phyloP scores from a whole-genome alignment of 2,888 invertebrate species.

The Nematopogon swammerdamellus region DNA sequence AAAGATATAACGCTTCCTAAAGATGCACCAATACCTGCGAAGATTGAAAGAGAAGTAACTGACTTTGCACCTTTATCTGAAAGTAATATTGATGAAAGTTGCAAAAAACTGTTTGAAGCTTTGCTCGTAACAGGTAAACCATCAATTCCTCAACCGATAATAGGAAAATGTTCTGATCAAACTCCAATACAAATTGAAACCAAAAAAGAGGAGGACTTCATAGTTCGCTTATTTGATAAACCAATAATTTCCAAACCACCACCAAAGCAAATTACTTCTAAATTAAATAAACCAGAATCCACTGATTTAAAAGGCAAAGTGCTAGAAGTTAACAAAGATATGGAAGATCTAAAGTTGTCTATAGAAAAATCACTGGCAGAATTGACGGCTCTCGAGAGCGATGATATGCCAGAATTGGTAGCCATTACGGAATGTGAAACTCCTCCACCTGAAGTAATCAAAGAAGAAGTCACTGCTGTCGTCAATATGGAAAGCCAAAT shows the following conservation, averaged over 20 bases:
- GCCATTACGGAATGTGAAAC: not conserved
- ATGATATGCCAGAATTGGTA: constrained; percentile 13
- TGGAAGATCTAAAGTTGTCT: constrained; percentile 39
- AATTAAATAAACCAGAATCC: constrained; percentile 19
- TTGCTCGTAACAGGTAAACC: too few relatives aligned
- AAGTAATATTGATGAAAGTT: not conserved
- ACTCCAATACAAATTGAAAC: not conserved
- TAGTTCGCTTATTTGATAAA: not conserved
- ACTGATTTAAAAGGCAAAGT: constrained; percentile 42
- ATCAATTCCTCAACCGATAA: too few relatives aligned
- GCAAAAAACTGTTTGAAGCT: not conserved
- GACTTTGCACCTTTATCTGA: not conserved
- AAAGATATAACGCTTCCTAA: not conserved
- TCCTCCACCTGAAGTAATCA: not conserved
- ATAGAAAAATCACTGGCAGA: constrained; percentile 44
- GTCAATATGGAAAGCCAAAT: not conserved
- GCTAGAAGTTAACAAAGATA: constrained; percentile 42
- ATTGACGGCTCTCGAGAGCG: constrained; percentile 33
- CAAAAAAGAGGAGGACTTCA: not conserved
- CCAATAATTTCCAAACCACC: not conserved
- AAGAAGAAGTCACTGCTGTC: not conserved
- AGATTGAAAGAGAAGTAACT: constrained; percentile 13
- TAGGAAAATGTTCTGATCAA: too few relatives aligned
- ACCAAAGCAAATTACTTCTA: not conserved
- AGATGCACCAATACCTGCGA: constrained; percentile 13